Conservation (phyloP, 1,140 invertebrate species). For the Cotesia typhae region DNA sequence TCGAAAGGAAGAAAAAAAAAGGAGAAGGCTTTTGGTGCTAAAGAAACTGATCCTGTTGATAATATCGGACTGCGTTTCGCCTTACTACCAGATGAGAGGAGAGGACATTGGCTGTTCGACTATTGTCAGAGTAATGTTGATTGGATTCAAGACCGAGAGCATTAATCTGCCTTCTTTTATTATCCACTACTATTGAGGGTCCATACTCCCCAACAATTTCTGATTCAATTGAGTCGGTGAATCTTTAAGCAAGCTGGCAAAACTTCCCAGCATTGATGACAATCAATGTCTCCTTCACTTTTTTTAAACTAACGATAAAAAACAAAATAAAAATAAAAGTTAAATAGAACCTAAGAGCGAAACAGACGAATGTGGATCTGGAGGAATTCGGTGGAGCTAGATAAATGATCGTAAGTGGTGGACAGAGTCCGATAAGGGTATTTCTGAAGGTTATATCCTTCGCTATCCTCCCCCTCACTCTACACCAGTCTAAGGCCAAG, state of each 20-base stretch:
- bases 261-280: no score
- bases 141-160: slow-evolving; percentile 65
- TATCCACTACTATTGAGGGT: slow-evolving; percentile 44
- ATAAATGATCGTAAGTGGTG: slow-evolving; percentile 62
- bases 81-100: slow-evolving; percentile 22
- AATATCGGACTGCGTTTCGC: slow-evolving; percentile 58
- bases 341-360: neutral
- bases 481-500: slow-evolving; percentile 30
- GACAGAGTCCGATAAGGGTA: slow-evolving; percentile 60
- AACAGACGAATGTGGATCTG: slow-evolving; percentile 11
- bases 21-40: neutral
- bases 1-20: slow-evolving; percentile 30
- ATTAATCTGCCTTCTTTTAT: slow-evolving; percentile 66
- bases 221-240: slow-evolving; percentile 31
- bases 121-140: slow-evolving; percentile 66
- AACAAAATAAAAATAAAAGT: neutral
- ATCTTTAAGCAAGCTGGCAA: neutral
- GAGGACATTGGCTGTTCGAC: slow-evolving; percentile 62
- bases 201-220: slow-evolving; percentile 16
- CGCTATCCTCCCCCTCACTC: no score
- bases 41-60: slow-evolving; percentile 56
- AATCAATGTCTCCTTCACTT: no score
- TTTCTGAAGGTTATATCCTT: slow-evolving; percentile 26
- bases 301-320: neutral
- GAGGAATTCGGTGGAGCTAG: slow-evolving; percentile 49